Base-by-base conservation (phyloP, 2,888 invertebrate species). In the Aphodius granarius region DNA sequence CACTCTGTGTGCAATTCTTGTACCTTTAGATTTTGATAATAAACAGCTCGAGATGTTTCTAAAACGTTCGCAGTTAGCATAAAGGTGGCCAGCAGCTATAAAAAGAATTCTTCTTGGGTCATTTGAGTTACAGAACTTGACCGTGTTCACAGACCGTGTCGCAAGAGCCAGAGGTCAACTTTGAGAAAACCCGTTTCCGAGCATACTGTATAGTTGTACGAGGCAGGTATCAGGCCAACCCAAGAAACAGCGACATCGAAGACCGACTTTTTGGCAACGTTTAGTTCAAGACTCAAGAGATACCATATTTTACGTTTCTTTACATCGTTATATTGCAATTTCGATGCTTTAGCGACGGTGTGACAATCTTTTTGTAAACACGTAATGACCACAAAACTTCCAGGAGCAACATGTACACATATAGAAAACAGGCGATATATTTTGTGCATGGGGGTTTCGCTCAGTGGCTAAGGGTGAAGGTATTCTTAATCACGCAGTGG, bases 131-230 rank as follows among this genome's bases (percentile, higher is more conserved):
- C 68, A 68, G 68, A 68, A 68, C 68, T 68, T 22, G 68, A 68
- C 68, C 68, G 68, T 68, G 68, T 68, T 68, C 68, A 68, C 21
- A 21, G 68, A 20, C 68, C 68, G 68, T 68, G 68, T 68, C 68
- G 68, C 68, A 20, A 43, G 21, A 68, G 68, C 19, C 68, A 68
- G 68, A 68, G 68, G 68, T 68, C 68, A 68, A 21, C 68, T 20
- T 68, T 22, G 22, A 43, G 43, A 68, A 65, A 68, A 68, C 68
- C 68, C 68, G 68, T 68, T 68, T 68, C 68, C 21, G 68, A 68
- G 68, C 21, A 43, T 43, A 43, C 43, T 43, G 43, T 43, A 43
- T 43, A 43, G 43, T 43, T 43, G 43, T 43, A 43, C 4, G 43
- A 43, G 13, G 43, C 43, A 43, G 43, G 43, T 43, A 43, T 13